Evolutionary conservation across 53 echinoderm and acorn worm species (phyloP), one percentile per base, ranked within the genome.

Genomic region (Hippasteria phrygiana): DNA sequence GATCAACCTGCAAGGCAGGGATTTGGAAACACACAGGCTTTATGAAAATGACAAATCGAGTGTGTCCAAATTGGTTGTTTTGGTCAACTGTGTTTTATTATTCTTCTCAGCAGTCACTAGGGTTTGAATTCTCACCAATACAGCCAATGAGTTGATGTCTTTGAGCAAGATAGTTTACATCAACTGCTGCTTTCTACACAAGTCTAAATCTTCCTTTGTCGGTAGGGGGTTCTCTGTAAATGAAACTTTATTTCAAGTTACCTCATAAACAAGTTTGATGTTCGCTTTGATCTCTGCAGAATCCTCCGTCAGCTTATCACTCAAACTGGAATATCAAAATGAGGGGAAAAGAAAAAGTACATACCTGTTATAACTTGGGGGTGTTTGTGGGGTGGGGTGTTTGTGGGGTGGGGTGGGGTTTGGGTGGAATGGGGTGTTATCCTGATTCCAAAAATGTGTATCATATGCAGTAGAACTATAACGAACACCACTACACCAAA

Each of bases 231-330:
- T 22, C 16, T 18, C 7, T 59, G 26, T 2, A 59, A n/a, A 17
- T 24, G 26, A 3, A 1, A 4, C n/a, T 24, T 3, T 24, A 45
- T 45, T 53, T 45, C 8, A 39, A 29, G 79, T 78, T 87, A 93
- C 96, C 93, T 96, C 96, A 65, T 94, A 94, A 56, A 96, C 96
- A 31, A 96, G 87, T 74, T 96, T 96, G 89, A 96, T 96, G 91
- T 96, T 92, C 1, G 94, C 96, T 72, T 94, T 96, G 24, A 96
- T 96, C 70, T 94, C 90, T 42, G 96, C 93, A 43, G 93, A 94
- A 80, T 94, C 90, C 43, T 94, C 88, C 13, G 94, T 93, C 13
- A 96, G 79, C 75, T 94, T 89, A 16, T 96, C 92, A 62, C 88
- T 91, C 59, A 59, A 38, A 56, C 96, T 96, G n/a, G n/a, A 87